A percentile compares a stretch with the other conserved stretches of the same genome.
Conservation (phyloP, 1,140 invertebrate species). For the Saxidomus purpurata region DNA sequence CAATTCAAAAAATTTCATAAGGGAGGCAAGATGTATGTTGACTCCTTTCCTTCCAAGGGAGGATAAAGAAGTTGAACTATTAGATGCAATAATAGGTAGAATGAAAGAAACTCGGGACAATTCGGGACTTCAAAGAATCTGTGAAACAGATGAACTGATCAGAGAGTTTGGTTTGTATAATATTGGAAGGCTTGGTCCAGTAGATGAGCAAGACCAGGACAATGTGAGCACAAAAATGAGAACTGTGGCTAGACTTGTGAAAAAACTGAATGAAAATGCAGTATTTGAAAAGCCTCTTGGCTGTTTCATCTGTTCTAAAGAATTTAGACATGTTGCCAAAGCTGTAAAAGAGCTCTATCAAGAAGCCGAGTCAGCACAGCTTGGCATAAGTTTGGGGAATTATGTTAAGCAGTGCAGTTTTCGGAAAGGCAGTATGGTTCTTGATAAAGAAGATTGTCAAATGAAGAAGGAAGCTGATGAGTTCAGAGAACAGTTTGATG, state of each 20-base stretch:
- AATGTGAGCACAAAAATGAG: too few species aligned
- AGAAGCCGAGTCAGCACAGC: constrained; percentile 46
- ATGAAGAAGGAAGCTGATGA: constrained; percentile 25
- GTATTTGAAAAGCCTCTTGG: too few species aligned
- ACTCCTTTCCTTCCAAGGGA: constrained; percentile 40
- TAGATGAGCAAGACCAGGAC: constrained; percentile 33
- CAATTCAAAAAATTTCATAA: constrained; percentile 41
- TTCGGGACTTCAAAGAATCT: constrained; percentile 48
- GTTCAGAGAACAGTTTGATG: constrained; percentile 33
- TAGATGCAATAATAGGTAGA: constrained; percentile 37
- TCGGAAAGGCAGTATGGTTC: constrained; percentile 25
- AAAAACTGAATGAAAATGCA: too few species aligned
- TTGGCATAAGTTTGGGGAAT: constrained; percentile 47
- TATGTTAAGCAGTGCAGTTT: constrained; percentile 50
- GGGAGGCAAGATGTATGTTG: constrained; percentile 45
- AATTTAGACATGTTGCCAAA: neutral
- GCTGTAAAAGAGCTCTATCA: constrained; percentile 33
- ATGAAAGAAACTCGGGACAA: constrained; percentile 58
- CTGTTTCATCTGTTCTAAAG: neutral
- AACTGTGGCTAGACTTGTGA: too few species aligned
- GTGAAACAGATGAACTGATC: constrained; percentile 26
- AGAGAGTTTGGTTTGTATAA: constrained; percentile 40
- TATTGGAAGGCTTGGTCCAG: constrained; percentile 34
- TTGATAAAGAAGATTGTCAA: neutral
- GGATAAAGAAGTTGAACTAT: constrained; percentile 55